Percentiles rank a stretch among this genome's conserved stretches.
These are phyloP conservation scores for Mustela lutreola DNA, from an alignment of 2,113 vertebrate genomes.

Conservation along the genomic window DNA sequence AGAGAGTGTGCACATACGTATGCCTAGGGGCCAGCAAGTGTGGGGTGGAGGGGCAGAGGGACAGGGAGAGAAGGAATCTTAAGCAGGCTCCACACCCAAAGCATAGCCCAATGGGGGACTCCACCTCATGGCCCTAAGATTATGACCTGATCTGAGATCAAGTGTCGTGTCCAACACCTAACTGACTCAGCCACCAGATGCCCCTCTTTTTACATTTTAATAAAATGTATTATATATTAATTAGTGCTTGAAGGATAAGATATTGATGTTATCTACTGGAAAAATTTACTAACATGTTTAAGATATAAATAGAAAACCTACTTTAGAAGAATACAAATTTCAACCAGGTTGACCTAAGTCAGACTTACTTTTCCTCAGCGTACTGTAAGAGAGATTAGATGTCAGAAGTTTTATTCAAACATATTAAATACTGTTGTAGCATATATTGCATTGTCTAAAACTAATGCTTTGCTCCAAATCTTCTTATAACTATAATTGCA, in stretches of 20 bases:
- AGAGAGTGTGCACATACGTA: not conserved
- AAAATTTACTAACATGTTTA: conserved; percentile 1
- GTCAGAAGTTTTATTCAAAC: not conserved
- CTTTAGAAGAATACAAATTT: conserved; percentile 18
- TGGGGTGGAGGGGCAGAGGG: not conserved
- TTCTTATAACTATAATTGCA: conserved; percentile 37
- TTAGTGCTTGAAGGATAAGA: not conserved
- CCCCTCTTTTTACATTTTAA: not conserved
- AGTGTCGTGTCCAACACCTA: not conserved
- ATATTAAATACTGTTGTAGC: conserved; percentile 30
- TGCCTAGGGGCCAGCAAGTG: no score
- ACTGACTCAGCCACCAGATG: not conserved
- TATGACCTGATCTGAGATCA: not conserved
- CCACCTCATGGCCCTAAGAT: not conserved
- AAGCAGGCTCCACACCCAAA: not conserved
- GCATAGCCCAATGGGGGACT: not conserved
- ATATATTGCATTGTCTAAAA: not conserved
- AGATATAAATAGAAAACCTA: not conserved
- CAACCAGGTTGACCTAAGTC: not conserved
- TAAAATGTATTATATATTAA: not conserved
- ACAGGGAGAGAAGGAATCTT: not conserved
- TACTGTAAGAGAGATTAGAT: not conserved
- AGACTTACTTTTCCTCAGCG: not conserved
- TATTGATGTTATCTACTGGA: not conserved
- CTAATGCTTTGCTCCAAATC: not conserved